These are phyloP conservation scores for Himantopus leucocephalus DNA, from an alignment of 2,113 vertebrate genomes.

Conservation along the genomic window DNA sequence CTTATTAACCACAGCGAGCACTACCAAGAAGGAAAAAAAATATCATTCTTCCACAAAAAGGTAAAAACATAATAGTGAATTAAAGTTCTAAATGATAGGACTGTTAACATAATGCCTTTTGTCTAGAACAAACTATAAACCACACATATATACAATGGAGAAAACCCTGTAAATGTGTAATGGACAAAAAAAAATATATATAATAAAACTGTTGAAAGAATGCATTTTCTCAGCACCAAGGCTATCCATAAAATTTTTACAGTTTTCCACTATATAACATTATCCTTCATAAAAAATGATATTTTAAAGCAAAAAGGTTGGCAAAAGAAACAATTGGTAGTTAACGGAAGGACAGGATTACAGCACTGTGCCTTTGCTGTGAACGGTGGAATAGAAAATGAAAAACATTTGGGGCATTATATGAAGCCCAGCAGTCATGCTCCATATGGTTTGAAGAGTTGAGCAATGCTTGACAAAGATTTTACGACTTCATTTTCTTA, in stretches of 20 bases:
- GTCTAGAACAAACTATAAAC: conserved; percentile 66
- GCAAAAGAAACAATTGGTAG: conserved; percentile 65
- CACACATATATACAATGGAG: conserved; percentile 46
- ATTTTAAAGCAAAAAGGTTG: conserved; percentile 75
- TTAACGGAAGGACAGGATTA: conserved; percentile 62
- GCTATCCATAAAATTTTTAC: conserved; percentile 72
- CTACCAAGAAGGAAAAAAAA: conserved; percentile 28
- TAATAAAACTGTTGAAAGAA: conserved; percentile 73
- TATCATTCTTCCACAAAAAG: conserved; percentile 18
- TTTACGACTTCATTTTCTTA: conserved; percentile 69
- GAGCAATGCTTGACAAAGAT: conserved; percentile 59
- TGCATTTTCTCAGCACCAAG: conserved; percentile 68
- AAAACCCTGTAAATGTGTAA: conserved; percentile 66
- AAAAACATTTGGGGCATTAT: conserved; percentile 61
- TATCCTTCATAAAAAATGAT: conserved; percentile 75
- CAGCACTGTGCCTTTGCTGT: conserved; percentile 28
- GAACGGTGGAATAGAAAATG: conserved; percentile 52
- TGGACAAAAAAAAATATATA: conserved; percentile 61
- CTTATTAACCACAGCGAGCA: not conserved
- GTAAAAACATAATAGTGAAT: conserved; percentile 60
- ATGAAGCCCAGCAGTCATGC: conserved; percentile 59
- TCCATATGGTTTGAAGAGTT: conserved; percentile 63
- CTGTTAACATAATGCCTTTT: conserved; percentile 71
- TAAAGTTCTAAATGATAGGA: conserved; percentile 68
- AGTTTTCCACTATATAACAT: conserved; percentile 72